These are phyloP conservation scores for Rhinolophus ferrumequinum DNA, from an alignment of 2,113 vertebrate genomes.

Conservation along the genomic window DNA sequence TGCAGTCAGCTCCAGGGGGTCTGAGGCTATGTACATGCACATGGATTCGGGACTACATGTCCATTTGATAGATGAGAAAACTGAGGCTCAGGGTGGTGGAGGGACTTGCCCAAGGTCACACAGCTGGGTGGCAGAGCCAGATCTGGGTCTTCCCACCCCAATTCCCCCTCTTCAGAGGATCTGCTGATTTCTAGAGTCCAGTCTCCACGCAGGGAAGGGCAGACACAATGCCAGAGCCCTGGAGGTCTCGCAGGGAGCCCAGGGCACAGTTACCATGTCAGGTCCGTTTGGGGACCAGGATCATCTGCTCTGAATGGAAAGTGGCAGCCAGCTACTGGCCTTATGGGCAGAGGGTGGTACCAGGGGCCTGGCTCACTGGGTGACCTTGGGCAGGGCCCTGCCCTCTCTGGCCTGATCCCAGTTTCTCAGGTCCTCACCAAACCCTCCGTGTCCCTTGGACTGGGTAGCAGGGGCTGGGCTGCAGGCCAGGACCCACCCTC, in stretches of 20 bases:
- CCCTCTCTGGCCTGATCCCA: background rate
- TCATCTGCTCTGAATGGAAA: background rate
- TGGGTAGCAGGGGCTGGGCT: background rate
- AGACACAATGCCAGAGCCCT: accelerated
- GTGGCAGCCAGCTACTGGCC: background rate
- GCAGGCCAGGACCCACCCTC: accelerated
- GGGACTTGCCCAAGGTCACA: background rate
- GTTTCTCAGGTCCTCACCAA: background rate
- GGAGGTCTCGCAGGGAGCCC: too few species aligned
- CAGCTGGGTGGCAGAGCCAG: background rate
- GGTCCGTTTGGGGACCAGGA: background rate
- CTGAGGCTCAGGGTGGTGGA: too few species aligned
- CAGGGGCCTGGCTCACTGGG: background rate
- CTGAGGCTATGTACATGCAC: accelerated
- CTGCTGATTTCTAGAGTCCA: accelerated
- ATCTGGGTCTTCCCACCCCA: accelerated
- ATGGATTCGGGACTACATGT: accelerated
- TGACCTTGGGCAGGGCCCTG: background rate
- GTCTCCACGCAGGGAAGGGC: accelerated
- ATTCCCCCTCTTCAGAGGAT: accelerated
- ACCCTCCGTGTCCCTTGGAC: background rate
- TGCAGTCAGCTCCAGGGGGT: accelerated
- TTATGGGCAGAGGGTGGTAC: background rate
- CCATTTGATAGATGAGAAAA: background rate
- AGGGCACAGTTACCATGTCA: background rate